Evolutionary conservation across 2,797 vertebrate genomes (phyloP), one percentile per base, ranked within the genome.

Genomic region (Esox masquinongy): DNA sequence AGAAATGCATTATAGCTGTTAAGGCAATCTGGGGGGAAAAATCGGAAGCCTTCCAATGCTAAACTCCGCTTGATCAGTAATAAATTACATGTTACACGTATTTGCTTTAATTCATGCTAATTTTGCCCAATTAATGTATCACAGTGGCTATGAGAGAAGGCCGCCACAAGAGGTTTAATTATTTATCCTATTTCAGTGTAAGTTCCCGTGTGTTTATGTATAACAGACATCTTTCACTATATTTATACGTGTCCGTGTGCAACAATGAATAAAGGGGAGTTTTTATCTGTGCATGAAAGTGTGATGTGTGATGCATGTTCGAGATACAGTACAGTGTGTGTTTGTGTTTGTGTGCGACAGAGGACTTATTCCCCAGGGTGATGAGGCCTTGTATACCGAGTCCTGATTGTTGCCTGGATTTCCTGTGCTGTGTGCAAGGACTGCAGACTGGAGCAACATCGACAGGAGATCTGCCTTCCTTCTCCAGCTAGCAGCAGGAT

Each of bases 51-150:
- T 98, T 99, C 96, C 95, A 96, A 93, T 92, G 94, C 95, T 96
- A 97, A 96, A 95, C 96, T 95, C 94, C 93, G 95, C 96, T 98
- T 97, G 96, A 97, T 98, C 96, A 97, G 97, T 98, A 98, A 99
- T 99, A 98, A 99, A 99, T 99, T 97, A 98, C 97, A 98, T 94
- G 97, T 97, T 98, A 98, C 97, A 98, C 96, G 97, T 99, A 99
- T 98, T 98, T 98, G 97, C 96, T 97, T 98, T 98, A 98, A 99
- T 99, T 99, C 97, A 99, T 98, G 97, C 96, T 97, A 98, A 99
- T 99, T 99, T 97, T 94, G 95, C 96, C 97, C 97, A 99, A 99
- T 99, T 99, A 99, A 98, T 97, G 97, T 96, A 97, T 96, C 97
- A 96, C 94, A 96, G 96, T 95, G 96, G 96, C 98, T 97, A 94